These are phyloP conservation scores for Xanthia togata DNA, from an alignment of 2,888 invertebrate genomes.

Conservation along the genomic window DNA sequence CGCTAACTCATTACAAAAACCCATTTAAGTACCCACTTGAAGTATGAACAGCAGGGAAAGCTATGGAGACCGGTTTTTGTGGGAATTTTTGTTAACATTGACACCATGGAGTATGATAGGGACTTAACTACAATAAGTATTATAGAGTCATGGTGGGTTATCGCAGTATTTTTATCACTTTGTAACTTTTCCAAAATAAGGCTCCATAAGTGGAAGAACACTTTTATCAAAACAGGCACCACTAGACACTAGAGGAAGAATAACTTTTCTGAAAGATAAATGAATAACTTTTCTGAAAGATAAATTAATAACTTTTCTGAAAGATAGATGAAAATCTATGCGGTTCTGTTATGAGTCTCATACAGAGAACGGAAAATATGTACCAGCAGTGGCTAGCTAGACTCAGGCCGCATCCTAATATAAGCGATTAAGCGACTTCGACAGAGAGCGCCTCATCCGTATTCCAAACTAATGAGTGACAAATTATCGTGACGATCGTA, in stretches of 20 bases:
- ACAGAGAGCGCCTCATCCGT: no score
- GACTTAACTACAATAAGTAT: no score
- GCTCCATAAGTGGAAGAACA: not conserved
- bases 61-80: conserved; percentile 59
- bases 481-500: no score
- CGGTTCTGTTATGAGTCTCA: not conserved
- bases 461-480: no score
- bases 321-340: not conserved
- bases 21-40: conserved; percentile 75
- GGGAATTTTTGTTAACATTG: not conserved
- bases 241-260: not conserved
- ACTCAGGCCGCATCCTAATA: no score
- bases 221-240: not conserved
- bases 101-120: no score
- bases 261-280: not conserved
- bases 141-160: no score
- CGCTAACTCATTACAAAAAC: conserved; percentile 86
- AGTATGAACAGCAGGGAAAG: conserved; percentile 63
- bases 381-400: no score
- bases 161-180: no score
- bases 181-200: not conserved
- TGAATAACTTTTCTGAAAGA: no score
- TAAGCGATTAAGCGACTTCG: no score
- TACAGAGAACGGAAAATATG: not conserved
- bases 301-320: no score